These are phyloP conservation scores for Manduca sexta DNA, from an alignment of 1,140 invertebrate species.

Conservation along the genomic window DNA sequence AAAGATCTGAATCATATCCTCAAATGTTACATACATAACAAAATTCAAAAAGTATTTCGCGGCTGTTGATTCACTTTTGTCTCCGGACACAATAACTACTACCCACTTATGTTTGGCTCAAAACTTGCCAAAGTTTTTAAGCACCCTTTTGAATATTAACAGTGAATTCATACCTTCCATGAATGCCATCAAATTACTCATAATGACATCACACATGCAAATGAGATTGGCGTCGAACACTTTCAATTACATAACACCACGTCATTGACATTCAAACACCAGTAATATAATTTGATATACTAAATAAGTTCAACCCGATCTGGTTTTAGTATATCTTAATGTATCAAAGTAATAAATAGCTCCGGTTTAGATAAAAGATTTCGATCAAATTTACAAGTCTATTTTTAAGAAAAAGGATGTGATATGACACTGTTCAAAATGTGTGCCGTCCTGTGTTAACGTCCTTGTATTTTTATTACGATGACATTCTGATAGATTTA, in stretches of 20 bases:
- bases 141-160: background rate
- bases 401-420: too few relatives aligned
- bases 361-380: too few relatives aligned
- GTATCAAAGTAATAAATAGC: too few relatives aligned
- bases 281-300: background rate
- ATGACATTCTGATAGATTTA: too few relatives aligned
- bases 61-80: constrained; percentile 20
- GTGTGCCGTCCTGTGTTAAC: too few relatives aligned
- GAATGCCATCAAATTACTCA: background rate
- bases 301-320: background rate
- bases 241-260: constrained; percentile 24
- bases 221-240: constrained; percentile 32
- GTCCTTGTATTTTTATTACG: too few relatives aligned
- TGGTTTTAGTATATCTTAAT: too few relatives aligned
- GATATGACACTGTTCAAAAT: too few relatives aligned
- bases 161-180: background rate
- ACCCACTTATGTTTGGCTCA: background rate
- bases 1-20: too few relatives aligned
- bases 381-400: too few relatives aligned
- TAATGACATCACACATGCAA: constrained; percentile 43
- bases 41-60: background rate
- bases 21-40: too few relatives aligned
- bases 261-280: constrained; percentile 10
- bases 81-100: background rate
- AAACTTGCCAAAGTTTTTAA: background rate